phyloP scores from a whole-genome alignment of 1,140 invertebrate genomes.

The Anadara kagoshimensis region DNA sequence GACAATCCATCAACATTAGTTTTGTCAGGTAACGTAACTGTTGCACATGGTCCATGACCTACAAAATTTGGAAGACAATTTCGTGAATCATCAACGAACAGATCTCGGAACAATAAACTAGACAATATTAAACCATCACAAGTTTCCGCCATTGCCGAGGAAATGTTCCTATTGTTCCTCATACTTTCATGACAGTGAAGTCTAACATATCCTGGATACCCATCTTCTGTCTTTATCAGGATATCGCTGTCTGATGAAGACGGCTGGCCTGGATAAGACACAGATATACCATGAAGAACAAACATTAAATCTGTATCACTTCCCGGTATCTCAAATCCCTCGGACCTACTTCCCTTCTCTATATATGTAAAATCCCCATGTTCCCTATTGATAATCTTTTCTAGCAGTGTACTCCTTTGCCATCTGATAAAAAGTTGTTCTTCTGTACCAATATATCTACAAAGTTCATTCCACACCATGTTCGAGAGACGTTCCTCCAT shows the following conservation, averaged over 20 bases:
- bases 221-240: background rate
- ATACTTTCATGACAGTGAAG: background rate
- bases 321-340: background rate
- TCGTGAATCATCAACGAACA: background rate
- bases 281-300: background rate
- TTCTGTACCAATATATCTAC: too few relatives aligned
- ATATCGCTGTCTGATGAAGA: background rate
- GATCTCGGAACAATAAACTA: background rate
- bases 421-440: too few relatives aligned
- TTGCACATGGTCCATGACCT: constrained; percentile 12
- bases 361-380: too few relatives aligned
- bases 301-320: constrained; percentile 1
- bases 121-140: background rate
- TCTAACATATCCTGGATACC: background rate
- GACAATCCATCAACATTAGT: background rate
- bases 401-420: too few relatives aligned
- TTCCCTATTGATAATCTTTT: too few relatives aligned
- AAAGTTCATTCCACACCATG: too few relatives aligned
- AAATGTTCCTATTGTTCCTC: background rate
- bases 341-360: constrained; percentile 2
- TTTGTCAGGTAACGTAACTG: background rate
- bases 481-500: too few relatives aligned
- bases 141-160: background rate
- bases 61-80: background rate
- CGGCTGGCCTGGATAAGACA: background rate